A percentile compares a stretch with the other conserved stretches of the same genome.
phyloP scores from a whole-genome alignment of 1,140 invertebrate genomes.

The Diabrotica virgifera region DNA sequence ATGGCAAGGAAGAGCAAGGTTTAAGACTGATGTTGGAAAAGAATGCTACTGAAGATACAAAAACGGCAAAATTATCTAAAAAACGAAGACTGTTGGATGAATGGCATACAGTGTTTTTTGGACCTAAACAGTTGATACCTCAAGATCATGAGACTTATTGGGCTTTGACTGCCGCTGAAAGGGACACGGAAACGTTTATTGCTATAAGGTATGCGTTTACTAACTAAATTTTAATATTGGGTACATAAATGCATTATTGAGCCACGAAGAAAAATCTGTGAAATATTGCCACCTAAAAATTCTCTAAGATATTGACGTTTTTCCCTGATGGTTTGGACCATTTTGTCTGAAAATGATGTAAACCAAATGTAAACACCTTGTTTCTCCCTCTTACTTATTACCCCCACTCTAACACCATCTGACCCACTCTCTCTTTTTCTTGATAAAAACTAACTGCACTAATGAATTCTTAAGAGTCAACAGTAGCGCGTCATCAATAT shows the following conservation, averaged over 20 bases:
- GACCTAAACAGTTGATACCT: constrained; percentile 29
- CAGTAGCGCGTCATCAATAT: too few species aligned
- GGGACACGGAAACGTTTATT: constrained; percentile 44
- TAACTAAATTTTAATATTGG: constrained; percentile 7
- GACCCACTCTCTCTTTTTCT: too few species aligned
- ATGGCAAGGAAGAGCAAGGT: constrained; percentile 43
- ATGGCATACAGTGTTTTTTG: constrained; percentile 43
- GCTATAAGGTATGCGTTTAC: constrained; percentile 30
- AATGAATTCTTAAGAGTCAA: too few species aligned
- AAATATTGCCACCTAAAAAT: background rate
- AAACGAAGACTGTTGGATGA: constrained; percentile 34
- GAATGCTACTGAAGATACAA: constrained; percentile 36
- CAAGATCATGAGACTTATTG: constrained; percentile 37
- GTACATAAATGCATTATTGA: background rate
- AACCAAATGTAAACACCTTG: too few species aligned
- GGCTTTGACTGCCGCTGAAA: constrained; percentile 43
- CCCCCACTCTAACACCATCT: too few species aligned
- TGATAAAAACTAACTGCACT: too few species aligned
- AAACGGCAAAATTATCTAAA: constrained; percentile 32
- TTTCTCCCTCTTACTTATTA: too few species aligned
- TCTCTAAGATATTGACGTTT: too few species aligned
- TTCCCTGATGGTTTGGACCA: too few species aligned
- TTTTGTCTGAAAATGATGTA: too few species aligned
- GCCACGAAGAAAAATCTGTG: background rate
- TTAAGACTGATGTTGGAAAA: constrained; percentile 43